phyloP scores from a whole-genome alignment of 2,113 vertebrate species.

The Eretmochelys imbricata region DNA sequence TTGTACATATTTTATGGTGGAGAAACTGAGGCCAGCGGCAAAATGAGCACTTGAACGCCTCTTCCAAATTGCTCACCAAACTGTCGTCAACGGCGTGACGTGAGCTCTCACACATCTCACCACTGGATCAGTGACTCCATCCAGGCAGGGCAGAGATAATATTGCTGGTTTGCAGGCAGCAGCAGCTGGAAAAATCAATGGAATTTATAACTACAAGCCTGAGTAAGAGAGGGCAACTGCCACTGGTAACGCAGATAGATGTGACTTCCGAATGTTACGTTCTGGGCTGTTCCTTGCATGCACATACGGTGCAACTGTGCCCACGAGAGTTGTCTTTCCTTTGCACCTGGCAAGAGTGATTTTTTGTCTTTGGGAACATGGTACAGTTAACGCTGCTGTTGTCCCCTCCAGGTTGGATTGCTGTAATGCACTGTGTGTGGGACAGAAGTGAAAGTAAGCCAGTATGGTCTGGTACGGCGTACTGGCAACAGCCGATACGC shows the following conservation, averaged over 20 bases:
- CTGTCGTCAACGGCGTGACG: background rate
- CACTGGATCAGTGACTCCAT: background rate
- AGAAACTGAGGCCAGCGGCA: background rate
- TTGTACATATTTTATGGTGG: background rate
- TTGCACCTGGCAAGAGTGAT: background rate
- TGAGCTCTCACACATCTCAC: background rate
- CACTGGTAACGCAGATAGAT: rapidly evolving
- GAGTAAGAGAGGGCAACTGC: rapidly evolving
- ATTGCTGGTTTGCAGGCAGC: background rate
- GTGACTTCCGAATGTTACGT: rapidly evolving
- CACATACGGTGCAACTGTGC: background rate
- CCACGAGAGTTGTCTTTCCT: rapidly evolving
- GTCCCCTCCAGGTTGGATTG: background rate
- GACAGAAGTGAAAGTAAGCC: no score
- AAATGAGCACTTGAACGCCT: background rate
- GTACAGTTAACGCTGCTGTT: background rate
- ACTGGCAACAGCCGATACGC: no score
- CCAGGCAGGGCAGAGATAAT: background rate
- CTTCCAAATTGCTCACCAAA: background rate
- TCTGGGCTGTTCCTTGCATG: background rate
- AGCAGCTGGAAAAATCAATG: background rate
- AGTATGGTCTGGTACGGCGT: no score
- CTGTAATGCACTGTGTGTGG: background rate
- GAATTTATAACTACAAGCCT: rapidly evolving
- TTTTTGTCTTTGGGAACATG: background rate